Conservation (phyloP, 2,113 vertebrate genomes). For the Hippocampus abdominalis region DNA sequence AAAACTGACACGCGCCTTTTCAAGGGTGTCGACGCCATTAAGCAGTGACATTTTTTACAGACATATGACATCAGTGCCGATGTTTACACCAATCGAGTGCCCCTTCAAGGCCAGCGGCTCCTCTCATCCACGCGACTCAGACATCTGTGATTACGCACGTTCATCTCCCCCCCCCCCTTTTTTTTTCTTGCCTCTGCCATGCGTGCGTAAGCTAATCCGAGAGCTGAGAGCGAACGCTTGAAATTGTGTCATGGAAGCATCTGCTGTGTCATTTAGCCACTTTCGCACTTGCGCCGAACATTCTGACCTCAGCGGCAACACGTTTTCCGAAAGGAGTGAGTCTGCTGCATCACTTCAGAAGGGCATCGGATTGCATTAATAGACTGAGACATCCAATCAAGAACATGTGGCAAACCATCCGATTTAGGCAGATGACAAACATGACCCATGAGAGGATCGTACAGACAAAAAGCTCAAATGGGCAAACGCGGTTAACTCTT, state of each 20-base stretch:
- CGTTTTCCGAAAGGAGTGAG: constrained; percentile 13
- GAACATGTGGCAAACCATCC: constrained; percentile 7
- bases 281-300: constrained; percentile 41
- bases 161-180: background rate
- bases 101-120: background rate
- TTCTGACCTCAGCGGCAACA: constrained; percentile 35
- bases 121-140: background rate
- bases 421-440: background rate
- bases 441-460: background rate
- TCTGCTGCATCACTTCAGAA: constrained; percentile 19
- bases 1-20: too few relatives aligned
- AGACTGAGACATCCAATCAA: constrained; percentile 7
- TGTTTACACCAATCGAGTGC: too few relatives aligned
- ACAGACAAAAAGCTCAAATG: background rate
- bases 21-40: too few relatives aligned
- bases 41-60: background rate
- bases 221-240: constrained; percentile 41
- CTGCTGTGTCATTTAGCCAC: constrained; percentile 48
- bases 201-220: background rate
- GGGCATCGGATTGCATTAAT: background rate
- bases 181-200: background rate
- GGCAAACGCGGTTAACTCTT: background rate
- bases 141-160: background rate
- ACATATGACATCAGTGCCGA: too few relatives aligned
- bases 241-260: constrained; percentile 38